phyloP scores from a whole-genome alignment of 2,797 vertebrate genomes.

The Sebastolobus alascanus region DNA sequence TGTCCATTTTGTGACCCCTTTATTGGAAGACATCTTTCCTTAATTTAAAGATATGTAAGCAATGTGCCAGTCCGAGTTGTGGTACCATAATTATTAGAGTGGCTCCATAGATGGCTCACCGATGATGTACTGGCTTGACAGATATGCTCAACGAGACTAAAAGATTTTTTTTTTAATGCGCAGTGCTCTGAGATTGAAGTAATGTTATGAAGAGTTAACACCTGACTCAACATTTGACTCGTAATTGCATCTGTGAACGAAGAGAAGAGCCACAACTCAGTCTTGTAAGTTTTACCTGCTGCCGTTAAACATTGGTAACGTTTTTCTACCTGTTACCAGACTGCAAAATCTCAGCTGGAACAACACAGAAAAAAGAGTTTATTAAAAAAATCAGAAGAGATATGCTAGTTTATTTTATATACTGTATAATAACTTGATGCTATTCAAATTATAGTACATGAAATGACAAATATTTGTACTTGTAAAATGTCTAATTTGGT shows the following conservation, averaged over 20 bases:
- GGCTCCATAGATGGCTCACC: neutral
- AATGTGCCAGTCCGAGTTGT: neutral
- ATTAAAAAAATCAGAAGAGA: neutral
- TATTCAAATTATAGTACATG: neutral
- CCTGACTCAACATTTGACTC: neutral
- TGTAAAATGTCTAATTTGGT: neutral
- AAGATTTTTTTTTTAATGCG: neutral
- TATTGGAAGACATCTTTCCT: neutral
- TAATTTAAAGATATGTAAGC: neutral
- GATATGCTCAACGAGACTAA: neutral
- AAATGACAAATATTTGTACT: neutral
- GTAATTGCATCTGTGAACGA: slow-evolving; percentile 25
- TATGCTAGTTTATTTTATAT: neutral
- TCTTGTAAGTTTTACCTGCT: slow-evolving; percentile 46
- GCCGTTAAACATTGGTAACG: neutral
- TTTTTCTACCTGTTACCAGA: neutral
- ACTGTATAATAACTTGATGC: neutral
- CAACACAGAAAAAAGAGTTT: neutral
- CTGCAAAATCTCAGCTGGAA: neutral
- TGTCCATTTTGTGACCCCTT: neutral
- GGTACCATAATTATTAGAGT: neutral
- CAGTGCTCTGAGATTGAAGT: neutral
- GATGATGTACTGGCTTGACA: neutral
- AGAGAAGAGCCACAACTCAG: slow-evolving; percentile 31
- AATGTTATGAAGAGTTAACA: neutral